Base-by-base conservation (phyloP, 2,888 invertebrate genomes). In the Podabrus alpinus region DNA sequence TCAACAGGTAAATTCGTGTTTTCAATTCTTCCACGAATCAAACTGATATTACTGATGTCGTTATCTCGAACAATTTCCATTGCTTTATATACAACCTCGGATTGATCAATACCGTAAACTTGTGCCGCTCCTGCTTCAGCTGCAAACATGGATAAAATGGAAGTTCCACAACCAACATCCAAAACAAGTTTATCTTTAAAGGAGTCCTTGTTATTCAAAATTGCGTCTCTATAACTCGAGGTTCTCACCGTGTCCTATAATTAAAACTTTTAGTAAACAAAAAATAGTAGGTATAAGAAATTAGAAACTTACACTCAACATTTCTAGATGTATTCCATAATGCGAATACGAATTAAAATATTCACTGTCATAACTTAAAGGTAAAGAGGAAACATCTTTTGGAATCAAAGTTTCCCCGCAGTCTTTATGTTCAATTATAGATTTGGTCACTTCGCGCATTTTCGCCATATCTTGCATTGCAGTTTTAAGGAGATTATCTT, bases 101-200 rank as follows among this genome's bases (percentile, higher is more conserved):
- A 99, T 86, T 97, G 97, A 86, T 99, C 99, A 79, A 99, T 92
- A 80, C 97, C 98, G 84, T 95, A 94, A 5, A 99, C 96, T 88
- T 91, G 92, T 75, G 91, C 90, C 61, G 99, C 99, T 21, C 98
- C 98, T 17, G 98, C 97, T 84, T 95, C 93, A 11, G 97, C 98
- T 79, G 97, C 95, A 89, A 99, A 99, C 96, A 99, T 97, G 13
- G 98, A 98, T 19, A 99, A 89, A 80, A 99, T 98, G 24, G 97
- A 97, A 1, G 99, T 99, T 19, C 99, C 99, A 88, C 98, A 98
- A 45, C 99, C 99, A 72, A 99, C 93, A 89, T 99, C 99, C 75
- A 99, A 88, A 16, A 99, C 96, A 17, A 92, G 88, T 87, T 97
- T 97, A 60, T 92, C 92, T 81, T 89, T 89, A 70, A 97, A 90